phyloP scores from a whole-genome alignment of 2,797 vertebrate species.

The Anas capensis region DNA sequence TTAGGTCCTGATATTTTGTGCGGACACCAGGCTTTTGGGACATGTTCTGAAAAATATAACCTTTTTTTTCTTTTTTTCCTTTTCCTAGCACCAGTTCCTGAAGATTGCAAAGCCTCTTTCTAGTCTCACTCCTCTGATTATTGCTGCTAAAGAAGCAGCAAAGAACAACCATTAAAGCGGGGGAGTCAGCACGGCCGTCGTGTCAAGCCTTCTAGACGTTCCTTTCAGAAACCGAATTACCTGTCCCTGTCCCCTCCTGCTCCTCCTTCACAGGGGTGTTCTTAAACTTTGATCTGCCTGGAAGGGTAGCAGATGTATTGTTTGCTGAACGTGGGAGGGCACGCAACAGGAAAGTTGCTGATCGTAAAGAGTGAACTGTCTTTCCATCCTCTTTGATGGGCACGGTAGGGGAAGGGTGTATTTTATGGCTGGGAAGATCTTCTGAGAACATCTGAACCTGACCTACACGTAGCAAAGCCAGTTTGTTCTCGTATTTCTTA shows the following conservation, averaged over 20 bases:
- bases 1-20: background rate
- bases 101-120: constrained; percentile 96
- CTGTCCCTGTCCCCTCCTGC: constrained; percentile 24
- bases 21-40: background rate
- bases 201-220: constrained; percentile 44
- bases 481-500: constrained; percentile 29
- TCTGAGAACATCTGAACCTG: background rate
- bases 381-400: background rate
- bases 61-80: background rate
- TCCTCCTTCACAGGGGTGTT: constrained; percentile 31
- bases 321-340: background rate
- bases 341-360: background rate
- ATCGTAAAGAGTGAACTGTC: background rate
- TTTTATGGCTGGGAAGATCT: background rate
- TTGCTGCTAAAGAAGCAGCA: constrained; percentile 93
- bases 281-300: constrained; percentile 13
- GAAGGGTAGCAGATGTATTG: background rate
- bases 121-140: constrained; percentile 94
- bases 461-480: background rate
- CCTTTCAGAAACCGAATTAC: background rate
- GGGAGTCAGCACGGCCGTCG: background rate
- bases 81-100: constrained; percentile 92
- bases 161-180: constrained; percentile 91
- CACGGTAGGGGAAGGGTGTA: background rate
- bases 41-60: background rate